Base-by-base conservation (phyloP, 2,888 invertebrate species). In the Pachydiplax longipennis region DNA sequence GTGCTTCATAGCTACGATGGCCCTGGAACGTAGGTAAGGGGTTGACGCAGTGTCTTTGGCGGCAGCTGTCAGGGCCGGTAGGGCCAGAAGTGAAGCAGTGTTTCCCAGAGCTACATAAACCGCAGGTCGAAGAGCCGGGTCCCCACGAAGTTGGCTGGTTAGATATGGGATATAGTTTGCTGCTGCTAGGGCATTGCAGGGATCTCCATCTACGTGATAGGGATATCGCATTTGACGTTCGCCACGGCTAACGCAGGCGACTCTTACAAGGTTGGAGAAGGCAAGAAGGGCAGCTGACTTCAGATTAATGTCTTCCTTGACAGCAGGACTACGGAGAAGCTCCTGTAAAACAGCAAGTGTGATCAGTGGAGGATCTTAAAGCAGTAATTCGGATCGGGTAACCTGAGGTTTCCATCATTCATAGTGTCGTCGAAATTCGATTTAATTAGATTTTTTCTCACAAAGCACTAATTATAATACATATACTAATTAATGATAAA, bases 21-120 rank as follows among this genome's bases (percentile, higher is more conserved):
- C 94, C 35, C 92, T 92, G 61, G 93, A 91, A 48, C 94, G 92
- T 65, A 92, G 91, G 35, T 92, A 91, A 4, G 87, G 80, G 2
- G 93, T 90, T 5, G 40, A 25, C 2, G 48, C 82, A 0, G 31
- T 8, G 18, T 91, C 91, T 5, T 80, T 81, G 8, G 91, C 92
- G 5, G 90, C 40, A 13, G 80, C 5, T 73, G 48, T n/a, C 6
- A 94, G 91, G 44, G 92, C 53, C 2, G 92, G 92, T 31, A 93
- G 35, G 48, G 93, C 92, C 6, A 92, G 92, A 22, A 92, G 92
- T 80, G 93, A 92, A 65, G 94, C 94, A 53, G 94, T 92, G 92
- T 94, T 94, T 31, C 93, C 94, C 37, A 93, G 92, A 22, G 93
- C 93, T 91, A 93, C 92, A 90, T 94, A 90, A 58, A 92, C 92